Base-by-base conservation (phyloP, 2,888 invertebrate genomes). In the Strigamia crassipes region DNA sequence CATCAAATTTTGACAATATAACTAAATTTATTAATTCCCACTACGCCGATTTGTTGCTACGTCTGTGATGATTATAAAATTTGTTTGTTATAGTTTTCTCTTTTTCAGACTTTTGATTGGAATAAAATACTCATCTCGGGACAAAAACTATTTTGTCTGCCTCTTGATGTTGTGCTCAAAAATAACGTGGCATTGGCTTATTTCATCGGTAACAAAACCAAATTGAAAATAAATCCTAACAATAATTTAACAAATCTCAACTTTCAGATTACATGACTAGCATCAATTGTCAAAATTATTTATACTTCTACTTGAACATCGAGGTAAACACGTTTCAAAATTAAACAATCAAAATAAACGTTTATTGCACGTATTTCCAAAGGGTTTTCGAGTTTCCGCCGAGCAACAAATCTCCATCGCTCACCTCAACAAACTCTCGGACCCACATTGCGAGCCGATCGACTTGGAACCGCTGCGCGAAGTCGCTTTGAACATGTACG, bases 251-350 rank as follows among this genome's bases (percentile, higher is more conserved):
- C 3, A 31, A 1, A 10, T 27, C 15, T 15, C 4, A 6, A 34
- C 41, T 79, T 79, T 23, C 79, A 89, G 90, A 94, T 87, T 94
- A 92, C 86, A 92, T 94, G 89, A 91, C 92, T 10, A 90, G 90
- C 83, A 91, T 92, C 81, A 92, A 91, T 82, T 92, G 92, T 51
- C 93, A 94, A 86, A 89, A 91, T 83, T 93, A 93, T 87, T 89
- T 94, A 84, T 94, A 92, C 87, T 93, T 94, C 87, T 94, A 94
- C 86, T 88, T 94, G 80, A 94, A 94, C 86, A 92, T 94, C 79
- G 93, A 93, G 92, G 92, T 91, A 85, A 61, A 5, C 6, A 18
- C 18, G 6, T 56, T 56, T 56, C 6, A 9, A 61, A 61, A 61
- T 10, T 10, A 3, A 10, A 61, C 3, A 61, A 18, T 61, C 5